Evolutionary conservation across 2,888 invertebrate genomes (phyloP), one percentile per base, ranked within the genome.

Genomic region (Pterostichus niger): DNA sequence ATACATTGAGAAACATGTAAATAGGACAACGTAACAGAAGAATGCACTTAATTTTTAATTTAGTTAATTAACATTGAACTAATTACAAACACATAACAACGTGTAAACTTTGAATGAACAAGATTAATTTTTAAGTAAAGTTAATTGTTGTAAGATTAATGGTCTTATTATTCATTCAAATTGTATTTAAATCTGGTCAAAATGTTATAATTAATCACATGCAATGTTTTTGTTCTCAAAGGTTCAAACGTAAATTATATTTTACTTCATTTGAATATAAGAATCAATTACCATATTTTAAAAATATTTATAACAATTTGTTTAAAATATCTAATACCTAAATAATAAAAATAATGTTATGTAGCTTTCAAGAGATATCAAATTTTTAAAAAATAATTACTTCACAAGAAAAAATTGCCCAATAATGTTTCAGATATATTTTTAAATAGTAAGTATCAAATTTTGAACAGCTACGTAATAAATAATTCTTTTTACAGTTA

Each of bases 31-130:
- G 6, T 56, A 49, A 49, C 10, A 10, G 68, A 44, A 71, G 40
- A 71, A 40, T 40, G 44, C 17, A 17, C 15, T n/a, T 75, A 7
- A 64, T 75, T 49, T 46, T 40, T 71, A 71, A 75, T 75, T 75
- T 75, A 40, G 6, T n/a, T 52, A 75, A 71, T 71, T 71, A 71
- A 17, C 71, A 71, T 71, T 71, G 46, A 44, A 71, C 46, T 71
- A 44, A 71, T 71, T 71, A 71, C 10, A 46, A 17, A 7, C 13
- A 7, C n/a, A 7, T 46, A 71, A 71, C 10, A 71, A 17, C 44
- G 46, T 46, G 3, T 11, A 13, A 11, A 9, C 31, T 13, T 15
- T 71, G 15, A 40, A 15, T 40, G 35, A n/a, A 7, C 31, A 11
- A 40, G 4, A 68, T 40, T 68, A 68, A 68, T 35, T 68, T 68